Base-by-base conservation (phyloP, 2,113 vertebrate species). In the Corvus hawaiiensis region DNA sequence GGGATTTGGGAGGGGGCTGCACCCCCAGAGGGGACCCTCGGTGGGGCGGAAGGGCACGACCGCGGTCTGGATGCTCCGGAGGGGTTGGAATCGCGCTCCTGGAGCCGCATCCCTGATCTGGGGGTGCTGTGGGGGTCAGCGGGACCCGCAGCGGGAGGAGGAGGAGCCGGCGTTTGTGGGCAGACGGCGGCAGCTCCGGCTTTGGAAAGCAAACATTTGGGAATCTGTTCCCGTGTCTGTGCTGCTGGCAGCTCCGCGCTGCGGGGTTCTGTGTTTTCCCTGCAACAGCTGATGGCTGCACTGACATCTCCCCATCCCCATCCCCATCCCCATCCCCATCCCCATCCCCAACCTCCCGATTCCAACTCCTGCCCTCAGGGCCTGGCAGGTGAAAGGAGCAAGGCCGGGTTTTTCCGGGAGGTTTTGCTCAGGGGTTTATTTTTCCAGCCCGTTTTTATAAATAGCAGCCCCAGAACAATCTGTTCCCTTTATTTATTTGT, bases 401-500 rank as follows among this genome's bases (percentile, higher is more conserved):
- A 54, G 44, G 32, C 62, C 35, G 84, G 24, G 11, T 87, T 90
- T 88, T 85, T 55, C 90, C 85, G 12, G 39, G 33, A 59, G 33
- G 4, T 59, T 44, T 66, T 28, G 3, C 75, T 73, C 62, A 13
- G 6, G 17, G 30, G 8, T 35, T 13, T 74, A 27, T 64, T 46
- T 92, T n/a, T 2, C 75, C 33, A n/a, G 58, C 33, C 91, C 67
- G 30, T 83, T 61, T 86, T 84, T 94, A 88, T 68, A 74, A 88
- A 48, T 26, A 92, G 88, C 86, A 68, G 84, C 56, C 85, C 43
- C 82, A 26, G 94, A 69, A 93, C 89, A 62, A 92, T 84, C 85
- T 41, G 81, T 91, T 73, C 94, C 49, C 69, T 68, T 56, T 94
- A 46, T 92, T 92, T 92, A 35, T 96, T 89, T 91, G 87, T 91